phyloP scores from a whole-genome alignment of 2,888 invertebrate genomes.

The Tetragonisca angustula region DNA sequence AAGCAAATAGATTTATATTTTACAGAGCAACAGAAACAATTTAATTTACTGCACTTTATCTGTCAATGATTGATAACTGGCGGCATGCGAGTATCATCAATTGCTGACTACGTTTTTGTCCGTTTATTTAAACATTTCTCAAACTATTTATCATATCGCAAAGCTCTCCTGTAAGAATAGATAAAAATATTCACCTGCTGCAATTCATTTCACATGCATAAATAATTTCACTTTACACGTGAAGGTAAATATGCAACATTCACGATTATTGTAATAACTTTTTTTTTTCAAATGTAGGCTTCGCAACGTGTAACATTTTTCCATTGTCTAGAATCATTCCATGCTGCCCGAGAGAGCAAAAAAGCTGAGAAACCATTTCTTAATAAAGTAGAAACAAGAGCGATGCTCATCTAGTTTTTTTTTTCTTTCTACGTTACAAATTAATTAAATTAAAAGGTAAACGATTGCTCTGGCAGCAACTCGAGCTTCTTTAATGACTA shows the following conservation, averaged over 20 bases:
- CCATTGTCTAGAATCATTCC: neutral
- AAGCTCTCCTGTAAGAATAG: neutral
- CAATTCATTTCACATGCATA: neutral
- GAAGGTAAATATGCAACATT: too few species aligned
- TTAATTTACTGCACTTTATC: too few species aligned
- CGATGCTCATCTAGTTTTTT: neutral
- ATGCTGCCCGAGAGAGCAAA: neutral
- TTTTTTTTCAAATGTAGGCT: neutral
- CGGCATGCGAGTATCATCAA: too few species aligned
- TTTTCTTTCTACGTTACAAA: neutral
- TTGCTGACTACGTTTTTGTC: too few species aligned
- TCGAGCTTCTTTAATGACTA: conserved; percentile 11
- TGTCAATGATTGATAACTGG: too few species aligned
- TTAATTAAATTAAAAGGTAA: conserved; percentile 28
- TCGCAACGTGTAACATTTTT: neutral
- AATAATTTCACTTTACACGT: neutral
- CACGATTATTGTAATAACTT: too few species aligned
- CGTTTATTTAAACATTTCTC: too few species aligned
- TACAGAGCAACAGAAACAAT: neutral
- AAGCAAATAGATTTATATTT: neutral
- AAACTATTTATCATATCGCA: neutral
- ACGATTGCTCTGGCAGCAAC: conserved; percentile 5
- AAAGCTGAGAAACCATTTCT: neutral
- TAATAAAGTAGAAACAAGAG: neutral
- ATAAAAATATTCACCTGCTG: neutral